Base-by-base conservation (phyloP, 2,888 invertebrate genomes). In the Orgyia antiqua region DNA sequence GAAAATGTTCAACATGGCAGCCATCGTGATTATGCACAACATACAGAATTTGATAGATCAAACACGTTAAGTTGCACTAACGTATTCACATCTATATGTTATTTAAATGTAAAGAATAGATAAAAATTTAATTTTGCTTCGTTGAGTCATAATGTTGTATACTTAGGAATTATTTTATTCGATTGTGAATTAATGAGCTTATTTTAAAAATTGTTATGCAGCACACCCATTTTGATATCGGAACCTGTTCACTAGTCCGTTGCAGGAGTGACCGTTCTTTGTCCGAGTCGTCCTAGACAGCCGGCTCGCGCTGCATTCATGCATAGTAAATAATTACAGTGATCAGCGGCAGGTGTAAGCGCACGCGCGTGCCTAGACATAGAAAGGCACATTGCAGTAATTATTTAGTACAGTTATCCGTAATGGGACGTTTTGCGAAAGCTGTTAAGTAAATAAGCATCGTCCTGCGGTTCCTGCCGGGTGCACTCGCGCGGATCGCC, bases 351-450 rank as follows among this genome's bases (percentile, higher is more conserved):
- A 84, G 84, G 84, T 84, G 84, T 67, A 69, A 47, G 55, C 71
- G 77, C 79, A 76, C 79, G 79, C 78, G 78, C 73, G 68, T 70
- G 70, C 79, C 82, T 86, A 84, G 86, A 78, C 78, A 84, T 83
- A 86, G 86, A 83, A 82, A 84, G 80, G 70, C 86, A 83, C 83
- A 83, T 86, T 84, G 86, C 86, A 82, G 75, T 80, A 84, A 86
- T 86, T 86, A 84, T 86, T 84, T 78, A 75, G 77, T 83, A 86
- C 86, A 80, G 86, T 86, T 86, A 86, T 69, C 77, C 72, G 68
- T 86, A 86, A 86, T 86, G 77, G 83, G 82, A 60, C 78, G 72
- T 80, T 84, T 84, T 76, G 74, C 83, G 71, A 84, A 86, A 82
- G 84, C 84, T 86, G 84, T 80, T 76, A 69, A 78, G 83, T 82